Percentiles rank a stretch among this genome's conserved stretches.
These are phyloP conservation scores for Syngnathus acus DNA, from an alignment of 2,797 vertebrate species.

Conservation along the genomic window DNA sequence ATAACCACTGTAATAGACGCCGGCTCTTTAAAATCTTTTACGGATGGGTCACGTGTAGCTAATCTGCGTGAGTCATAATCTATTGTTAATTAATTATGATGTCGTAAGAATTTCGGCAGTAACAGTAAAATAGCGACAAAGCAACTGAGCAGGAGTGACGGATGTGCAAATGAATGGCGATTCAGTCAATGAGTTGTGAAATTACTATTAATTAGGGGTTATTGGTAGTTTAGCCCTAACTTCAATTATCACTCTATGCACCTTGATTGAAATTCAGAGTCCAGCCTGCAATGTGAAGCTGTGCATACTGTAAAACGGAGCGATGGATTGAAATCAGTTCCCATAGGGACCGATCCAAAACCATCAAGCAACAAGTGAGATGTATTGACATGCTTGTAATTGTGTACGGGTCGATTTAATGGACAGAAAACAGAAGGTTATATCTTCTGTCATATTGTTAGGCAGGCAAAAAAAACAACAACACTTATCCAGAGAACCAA, in stretches of 20 bases:
- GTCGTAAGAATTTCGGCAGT: neutral
- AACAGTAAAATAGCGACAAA: neutral
- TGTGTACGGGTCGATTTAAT: neutral
- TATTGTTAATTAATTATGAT: neutral
- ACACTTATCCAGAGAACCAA: constrained; percentile 5
- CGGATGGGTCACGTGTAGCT: neutral
- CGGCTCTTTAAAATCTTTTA: neutral
- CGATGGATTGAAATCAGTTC: neutral
- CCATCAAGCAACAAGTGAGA: neutral
- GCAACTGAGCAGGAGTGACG: neutral
- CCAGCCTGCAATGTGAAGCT: neutral
- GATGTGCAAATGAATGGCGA: neutral
- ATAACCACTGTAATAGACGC: too few species aligned
- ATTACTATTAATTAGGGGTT: neutral
- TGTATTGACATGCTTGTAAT: neutral
- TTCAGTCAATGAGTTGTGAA: neutral
- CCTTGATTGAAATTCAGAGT: neutral
- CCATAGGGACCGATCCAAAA: neutral
- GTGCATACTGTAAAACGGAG: neutral
- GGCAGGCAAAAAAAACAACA: neutral
- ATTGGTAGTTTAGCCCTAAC: neutral
- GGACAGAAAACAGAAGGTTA: neutral
- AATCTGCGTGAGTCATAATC: neutral
- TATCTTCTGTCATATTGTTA: neutral
- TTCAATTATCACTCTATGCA: neutral